Conservation (phyloP, 2,797 vertebrate species). For the Orientallactaga sibirica region DNA sequence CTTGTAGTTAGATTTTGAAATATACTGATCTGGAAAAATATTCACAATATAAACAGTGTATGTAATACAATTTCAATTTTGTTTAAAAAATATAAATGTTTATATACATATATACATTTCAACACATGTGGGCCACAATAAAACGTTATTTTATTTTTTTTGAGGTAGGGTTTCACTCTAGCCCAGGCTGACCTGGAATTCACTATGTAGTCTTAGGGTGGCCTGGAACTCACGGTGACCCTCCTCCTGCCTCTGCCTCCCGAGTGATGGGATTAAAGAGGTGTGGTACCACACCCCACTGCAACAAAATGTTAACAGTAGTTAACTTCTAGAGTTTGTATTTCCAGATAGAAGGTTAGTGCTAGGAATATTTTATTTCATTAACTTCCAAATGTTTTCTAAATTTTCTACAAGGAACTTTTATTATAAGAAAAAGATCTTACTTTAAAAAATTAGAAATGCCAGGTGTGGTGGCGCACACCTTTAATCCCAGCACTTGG, state of each 20-base stretch:
- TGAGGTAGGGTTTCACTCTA: too few species aligned
- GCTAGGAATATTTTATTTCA: not conserved
- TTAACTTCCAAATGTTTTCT: constrained; percentile 24
- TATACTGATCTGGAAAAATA: constrained; percentile 50
- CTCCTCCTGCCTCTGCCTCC: too few species aligned
- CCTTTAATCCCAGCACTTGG: too few species aligned
- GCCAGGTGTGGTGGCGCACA: too few species aligned
- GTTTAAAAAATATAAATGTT: too few species aligned
- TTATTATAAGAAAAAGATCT: constrained; percentile 20
- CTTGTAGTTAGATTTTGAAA: constrained; percentile 26
- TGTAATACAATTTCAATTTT: constrained; percentile 26
- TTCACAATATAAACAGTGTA: constrained; percentile 9
- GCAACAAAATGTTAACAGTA: not conserved
- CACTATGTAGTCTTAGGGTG: too few species aligned
- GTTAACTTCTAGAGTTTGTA: constrained; percentile 5
- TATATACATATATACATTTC: too few species aligned
- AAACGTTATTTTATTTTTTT: not conserved
- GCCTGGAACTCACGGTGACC: too few species aligned
- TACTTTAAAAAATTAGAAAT: not conserved
- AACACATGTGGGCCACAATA: not conserved
- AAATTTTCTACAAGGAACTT: constrained; percentile 44
- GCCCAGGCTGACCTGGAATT: too few species aligned
- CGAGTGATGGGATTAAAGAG: too few species aligned
- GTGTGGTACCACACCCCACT: too few species aligned
- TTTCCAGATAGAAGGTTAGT: constrained; percentile 21